A percentile compares a stretch with the other conserved stretches of the same genome.
These are phyloP conservation scores for Paradoxurus hermaphroditus DNA, from an alignment of 2,113 vertebrate genomes.

Conservation along the genomic window DNA sequence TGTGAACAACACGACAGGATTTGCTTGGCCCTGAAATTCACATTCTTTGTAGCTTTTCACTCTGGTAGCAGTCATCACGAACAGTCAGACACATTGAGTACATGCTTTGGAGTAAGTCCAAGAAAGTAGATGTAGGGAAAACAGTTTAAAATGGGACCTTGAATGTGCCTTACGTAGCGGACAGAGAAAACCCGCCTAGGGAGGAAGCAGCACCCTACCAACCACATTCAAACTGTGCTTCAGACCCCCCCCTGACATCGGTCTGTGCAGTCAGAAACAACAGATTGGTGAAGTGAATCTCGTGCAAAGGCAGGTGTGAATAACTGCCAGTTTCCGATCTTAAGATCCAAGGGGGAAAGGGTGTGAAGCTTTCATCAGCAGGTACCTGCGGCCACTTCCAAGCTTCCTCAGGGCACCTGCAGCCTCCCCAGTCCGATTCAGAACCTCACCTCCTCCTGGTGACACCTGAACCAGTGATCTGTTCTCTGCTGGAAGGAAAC, in stretches of 20 bases:
- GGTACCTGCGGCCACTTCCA: background rate
- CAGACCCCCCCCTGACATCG: background rate
- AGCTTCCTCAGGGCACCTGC: background rate
- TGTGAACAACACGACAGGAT: background rate
- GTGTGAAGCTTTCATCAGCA: background rate
- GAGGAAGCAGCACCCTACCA: background rate
- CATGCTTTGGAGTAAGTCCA: background rate
- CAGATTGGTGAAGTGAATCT: background rate
- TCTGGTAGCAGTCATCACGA: background rate
- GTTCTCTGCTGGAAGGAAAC: background rate
- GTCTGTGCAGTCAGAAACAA: accelerated
- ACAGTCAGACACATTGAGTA: background rate
- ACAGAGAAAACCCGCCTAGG: background rate
- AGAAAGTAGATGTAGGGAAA: background rate
- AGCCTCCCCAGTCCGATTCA: no score
- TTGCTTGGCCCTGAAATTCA: background rate
- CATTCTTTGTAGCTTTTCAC: background rate
- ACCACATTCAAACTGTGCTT: background rate
- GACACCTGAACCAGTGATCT: background rate
- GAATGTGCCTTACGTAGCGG: background rate
- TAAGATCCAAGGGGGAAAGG: background rate
- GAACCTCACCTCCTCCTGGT: background rate
- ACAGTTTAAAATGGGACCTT: background rate
- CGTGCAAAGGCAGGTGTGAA: background rate
- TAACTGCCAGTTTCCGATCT: background rate